phyloP scores from a whole-genome alignment of 2,888 invertebrate genomes.

The Slavum lentiscoides region DNA sequence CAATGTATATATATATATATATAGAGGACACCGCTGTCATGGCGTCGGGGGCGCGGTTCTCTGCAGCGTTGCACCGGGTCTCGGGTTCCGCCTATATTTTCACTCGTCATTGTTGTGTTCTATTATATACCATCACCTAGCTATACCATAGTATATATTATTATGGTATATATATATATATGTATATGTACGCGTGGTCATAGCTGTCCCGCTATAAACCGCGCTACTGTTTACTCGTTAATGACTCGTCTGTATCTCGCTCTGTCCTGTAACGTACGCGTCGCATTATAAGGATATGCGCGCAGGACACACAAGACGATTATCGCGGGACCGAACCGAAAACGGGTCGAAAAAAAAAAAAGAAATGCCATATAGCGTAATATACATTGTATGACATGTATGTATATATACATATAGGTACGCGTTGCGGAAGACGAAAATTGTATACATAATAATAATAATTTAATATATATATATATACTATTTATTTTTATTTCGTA shows the following conservation, averaged over 20 bases:
- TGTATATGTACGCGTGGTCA: too few relatives aligned
- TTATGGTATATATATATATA: too few relatives aligned
- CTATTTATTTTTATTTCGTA: conserved; percentile 32
- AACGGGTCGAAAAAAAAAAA: too few relatives aligned
- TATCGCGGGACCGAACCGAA: too few relatives aligned
- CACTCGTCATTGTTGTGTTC: conserved; percentile 20
- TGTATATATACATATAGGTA: too few relatives aligned
- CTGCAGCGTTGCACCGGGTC: background rate
- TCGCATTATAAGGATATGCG: too few relatives aligned
- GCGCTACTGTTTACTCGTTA: conserved; percentile 47
- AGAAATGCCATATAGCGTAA: too few relatives aligned
- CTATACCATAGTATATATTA: background rate
- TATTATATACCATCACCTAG: background rate
- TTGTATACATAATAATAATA: too few relatives aligned
- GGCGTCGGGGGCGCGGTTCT: conserved; percentile 51
- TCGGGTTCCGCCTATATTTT: conserved; percentile 49
- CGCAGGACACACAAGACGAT: too few relatives aligned
- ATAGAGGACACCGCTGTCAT: conserved; percentile 45
- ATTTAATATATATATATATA: background rate
- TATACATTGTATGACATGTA: too few relatives aligned
- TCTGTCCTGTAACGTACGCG: too few relatives aligned
- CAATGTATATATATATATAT: background rate
- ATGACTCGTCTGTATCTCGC: conserved; percentile 12
- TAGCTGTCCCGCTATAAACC: background rate
- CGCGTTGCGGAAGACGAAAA: too few relatives aligned